Evolutionary conservation across 2,797 vertebrate genomes (phyloP).

Genomic region (Phalloptychus januarius): DNA sequence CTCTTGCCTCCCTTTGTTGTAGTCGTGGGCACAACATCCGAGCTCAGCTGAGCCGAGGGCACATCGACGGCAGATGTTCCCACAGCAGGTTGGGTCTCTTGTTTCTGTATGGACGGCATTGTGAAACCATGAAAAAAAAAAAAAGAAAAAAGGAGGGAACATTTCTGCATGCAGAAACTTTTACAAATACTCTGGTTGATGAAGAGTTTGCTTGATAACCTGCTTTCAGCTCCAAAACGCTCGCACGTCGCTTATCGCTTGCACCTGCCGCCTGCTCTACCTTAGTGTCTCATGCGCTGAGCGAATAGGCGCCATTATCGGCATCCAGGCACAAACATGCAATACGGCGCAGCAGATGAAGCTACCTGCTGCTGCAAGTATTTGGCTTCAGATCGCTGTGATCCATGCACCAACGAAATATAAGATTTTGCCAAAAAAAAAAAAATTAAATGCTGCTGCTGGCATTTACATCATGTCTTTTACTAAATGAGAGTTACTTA

Average conservation of each 20-base stretch:
- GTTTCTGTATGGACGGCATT: conserved; percentile 40
- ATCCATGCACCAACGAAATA: neutral
- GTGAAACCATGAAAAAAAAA: neutral
- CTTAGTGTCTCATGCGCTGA: neutral
- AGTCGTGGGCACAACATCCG: conserved; percentile 71
- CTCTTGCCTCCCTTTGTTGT: conserved; percentile 72
- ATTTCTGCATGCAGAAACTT: conserved; percentile 5
- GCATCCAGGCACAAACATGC: neutral
- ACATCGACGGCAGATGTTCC: conserved; percentile 51
- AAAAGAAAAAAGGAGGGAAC: neutral
- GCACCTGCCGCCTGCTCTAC: neutral
- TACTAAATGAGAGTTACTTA: neutral
- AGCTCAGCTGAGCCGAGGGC: conserved; percentile 60
- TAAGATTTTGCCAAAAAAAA: neutral
- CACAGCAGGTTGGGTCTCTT: conserved; percentile 72
- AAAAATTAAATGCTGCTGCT: no score
- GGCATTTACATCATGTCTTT: no score
- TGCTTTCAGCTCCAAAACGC: neutral
- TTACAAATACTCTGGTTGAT: neutral
- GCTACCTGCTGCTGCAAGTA: neutral
- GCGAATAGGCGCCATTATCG: neutral
- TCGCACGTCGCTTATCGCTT: neutral
- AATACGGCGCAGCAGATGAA: neutral
- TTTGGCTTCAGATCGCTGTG: neutral
- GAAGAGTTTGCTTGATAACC: neutral